Base-by-base conservation (phyloP, 2,797 vertebrate genomes). In the Onychomys leucogaster region DNA sequence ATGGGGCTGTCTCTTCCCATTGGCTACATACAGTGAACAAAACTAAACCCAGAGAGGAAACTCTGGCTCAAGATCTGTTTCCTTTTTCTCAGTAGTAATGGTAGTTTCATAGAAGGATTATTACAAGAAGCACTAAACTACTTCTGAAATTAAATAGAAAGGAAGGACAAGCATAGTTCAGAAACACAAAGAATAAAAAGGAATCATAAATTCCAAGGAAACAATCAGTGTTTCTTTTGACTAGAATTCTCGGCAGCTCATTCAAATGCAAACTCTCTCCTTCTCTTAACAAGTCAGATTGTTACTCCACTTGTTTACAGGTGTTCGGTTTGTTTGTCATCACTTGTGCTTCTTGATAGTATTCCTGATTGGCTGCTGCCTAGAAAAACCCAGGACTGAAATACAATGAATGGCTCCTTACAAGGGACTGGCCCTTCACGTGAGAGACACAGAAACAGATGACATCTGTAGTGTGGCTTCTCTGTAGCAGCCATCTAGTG, bases 61-160 rank as follows among this genome's bases (percentile, higher is more conserved):
- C 17, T 59, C 23, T 76, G 77, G 21, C 52, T 86, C 21, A 76
- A 41, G 37, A 34, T 69, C 25, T 46, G 11, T 27, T 27, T 34
- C 27, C 8, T 59, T 71, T 89, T 57, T 80, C 63, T 57, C 84
- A 52, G 83, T 5, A 89, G 55, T 41, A 77, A 41, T 12, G 32
- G 37, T 90, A 92, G 63, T 81, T 73, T 76, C 1, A 41, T 32
- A 55, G 16, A 76, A 43, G 55, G 14, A 27, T 52, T 73, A 78
- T 75, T 14, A 14, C 41, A 90, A 71, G n/a, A 94, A 86, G 11
- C 41, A 52, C 11, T 37, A 93, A 65, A 27, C 23, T 21, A 59
- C 57, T 41, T 69, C n/a, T 65, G 34, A 93, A 83, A 81, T 49
- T 57, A 94, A 84, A 80, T 29, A 57, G 49, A 90, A 92, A 92